A percentile compares a stretch with the other conserved stretches of the same genome.
phyloP scores from a whole-genome alignment of 2,888 invertebrate species.

The Buathra laborator region DNA sequence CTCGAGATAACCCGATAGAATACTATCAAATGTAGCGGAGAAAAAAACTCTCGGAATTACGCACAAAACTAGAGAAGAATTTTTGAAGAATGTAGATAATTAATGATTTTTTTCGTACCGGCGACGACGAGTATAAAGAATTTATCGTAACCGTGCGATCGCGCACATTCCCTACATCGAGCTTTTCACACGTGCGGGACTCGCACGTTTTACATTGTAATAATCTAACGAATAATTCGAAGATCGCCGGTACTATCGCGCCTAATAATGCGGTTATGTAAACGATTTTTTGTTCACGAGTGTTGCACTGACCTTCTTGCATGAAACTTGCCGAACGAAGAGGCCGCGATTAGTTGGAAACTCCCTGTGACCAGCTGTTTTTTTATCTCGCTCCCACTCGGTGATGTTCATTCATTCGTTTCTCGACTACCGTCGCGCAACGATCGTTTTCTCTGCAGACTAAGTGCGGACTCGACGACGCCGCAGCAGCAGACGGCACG shows the following conservation, averaged over 20 bases:
- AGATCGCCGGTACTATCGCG: constrained; percentile 31
- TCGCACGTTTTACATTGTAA: constrained; percentile 35
- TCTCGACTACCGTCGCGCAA: constrained; percentile 16
- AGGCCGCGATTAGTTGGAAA: constrained; percentile 59
- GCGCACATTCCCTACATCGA: not conserved
- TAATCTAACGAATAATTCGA: constrained; percentile 1
- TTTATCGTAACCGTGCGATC: not conserved
- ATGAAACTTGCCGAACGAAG: constrained; percentile 74
- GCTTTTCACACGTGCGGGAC: not conserved
- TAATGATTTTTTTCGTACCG: constrained; percentile 5
- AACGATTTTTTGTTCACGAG: constrained; percentile 47
- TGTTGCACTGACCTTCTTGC: constrained; percentile 73
- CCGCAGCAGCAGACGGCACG: not conserved
- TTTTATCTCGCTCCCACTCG: constrained; percentile 15
- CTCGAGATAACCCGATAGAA: not conserved
- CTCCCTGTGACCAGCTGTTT: constrained; percentile 61
- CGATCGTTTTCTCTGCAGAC: constrained; percentile 28
- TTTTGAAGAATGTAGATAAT: not conserved
- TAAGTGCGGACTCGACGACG: not conserved
- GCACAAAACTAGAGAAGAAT: not conserved
- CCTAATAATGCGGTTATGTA: constrained; percentile 39
- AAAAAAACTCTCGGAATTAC: not conserved
- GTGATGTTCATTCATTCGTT: not conserved
- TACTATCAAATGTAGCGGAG: not conserved
- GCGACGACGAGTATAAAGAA: not conserved